Evolutionary conservation across 2,113 vertebrate species (phyloP).

Genomic region (Toxotes chatareus): DNA sequence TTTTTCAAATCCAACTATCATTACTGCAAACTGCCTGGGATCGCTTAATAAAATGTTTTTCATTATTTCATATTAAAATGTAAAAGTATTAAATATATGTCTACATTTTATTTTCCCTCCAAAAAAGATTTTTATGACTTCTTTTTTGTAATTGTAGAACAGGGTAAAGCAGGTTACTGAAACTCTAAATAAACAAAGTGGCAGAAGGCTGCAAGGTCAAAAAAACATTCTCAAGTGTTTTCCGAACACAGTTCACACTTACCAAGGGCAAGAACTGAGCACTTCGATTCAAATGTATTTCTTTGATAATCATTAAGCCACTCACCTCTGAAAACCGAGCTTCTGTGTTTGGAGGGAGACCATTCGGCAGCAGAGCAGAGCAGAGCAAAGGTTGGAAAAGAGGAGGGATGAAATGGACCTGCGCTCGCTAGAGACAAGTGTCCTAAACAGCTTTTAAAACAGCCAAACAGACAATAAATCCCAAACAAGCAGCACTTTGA

Average conservation of each 20-base stretch:
- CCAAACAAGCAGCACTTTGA: conserved; percentile 58
- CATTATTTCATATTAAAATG: conserved; percentile 6
- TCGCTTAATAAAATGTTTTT: neutral
- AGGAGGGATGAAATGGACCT: conserved; percentile 49
- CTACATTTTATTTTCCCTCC: neutral
- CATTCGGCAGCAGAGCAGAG: conserved; percentile 52
- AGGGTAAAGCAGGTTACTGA: neutral
- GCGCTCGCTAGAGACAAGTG: conserved; percentile 38
- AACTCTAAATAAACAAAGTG: conserved; percentile 36
- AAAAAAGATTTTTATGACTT: neutral
- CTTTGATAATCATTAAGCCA: conserved; percentile 73
- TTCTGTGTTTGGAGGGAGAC: conserved; percentile 39
- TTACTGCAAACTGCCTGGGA: neutral
- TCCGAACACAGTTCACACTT: conserved; percentile 5
- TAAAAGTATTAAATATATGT: neutral
- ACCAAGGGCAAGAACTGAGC: conserved; percentile 26
- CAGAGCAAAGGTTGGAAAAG: conserved; percentile 74
- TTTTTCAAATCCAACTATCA: neutral
- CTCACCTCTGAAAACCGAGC: conserved; percentile 69
- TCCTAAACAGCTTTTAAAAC: conserved; percentile 60
- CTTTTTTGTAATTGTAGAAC: neutral
- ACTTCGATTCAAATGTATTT: conserved; percentile 52
- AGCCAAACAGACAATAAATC: conserved; percentile 58
- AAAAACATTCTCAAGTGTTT: conserved; percentile 14
- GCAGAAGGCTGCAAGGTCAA: conserved; percentile 27